Evolutionary conservation across 1,140 invertebrate species (phyloP).

Genomic region (Phenacoccus solenopsis): DNA sequence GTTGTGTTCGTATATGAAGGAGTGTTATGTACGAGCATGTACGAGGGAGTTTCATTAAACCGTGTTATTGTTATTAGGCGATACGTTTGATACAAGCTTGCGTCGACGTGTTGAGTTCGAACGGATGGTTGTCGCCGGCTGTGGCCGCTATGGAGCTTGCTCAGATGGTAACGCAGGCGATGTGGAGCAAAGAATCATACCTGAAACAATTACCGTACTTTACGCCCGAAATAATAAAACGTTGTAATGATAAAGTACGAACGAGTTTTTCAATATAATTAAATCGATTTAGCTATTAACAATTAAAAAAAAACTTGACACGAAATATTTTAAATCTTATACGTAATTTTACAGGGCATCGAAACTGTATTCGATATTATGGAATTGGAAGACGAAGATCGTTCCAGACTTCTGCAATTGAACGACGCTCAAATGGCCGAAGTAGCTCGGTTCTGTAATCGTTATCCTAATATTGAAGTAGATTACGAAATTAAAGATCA

Average conservation of each 20-base stretch:
- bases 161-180: conserved; percentile 98
- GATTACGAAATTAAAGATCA: conserved; percentile 82
- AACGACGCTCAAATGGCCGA: conserved; percentile 83
- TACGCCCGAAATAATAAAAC: conserved; percentile 72
- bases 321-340: background rate
- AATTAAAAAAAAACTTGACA: background rate
- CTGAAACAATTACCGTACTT: conserved; percentile 96
- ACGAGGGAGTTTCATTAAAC: no score
- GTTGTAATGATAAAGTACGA: conserved; percentile 72
- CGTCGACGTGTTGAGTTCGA: conserved; percentile 95
- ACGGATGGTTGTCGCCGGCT: conserved; percentile 94
- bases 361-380: conserved; percentile 98
- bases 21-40: no score
- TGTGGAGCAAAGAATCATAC: conserved; percentile 99
- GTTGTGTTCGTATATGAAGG: no score
- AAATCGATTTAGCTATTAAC: background rate
- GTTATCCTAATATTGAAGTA: conserved; percentile 97
- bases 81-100: conserved; percentile 92
- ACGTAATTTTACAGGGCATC: conserved; percentile 45
- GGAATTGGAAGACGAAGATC: conserved; percentile 91
- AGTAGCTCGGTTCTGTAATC: conserved; percentile 95
- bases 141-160: conserved; percentile 98
- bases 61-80: no score
- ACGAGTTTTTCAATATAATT: background rate
- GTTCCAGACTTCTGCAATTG: conserved; percentile 73